Conservation (phyloP, 2,797 vertebrate species). For the Carduelis carduelis region DNA sequence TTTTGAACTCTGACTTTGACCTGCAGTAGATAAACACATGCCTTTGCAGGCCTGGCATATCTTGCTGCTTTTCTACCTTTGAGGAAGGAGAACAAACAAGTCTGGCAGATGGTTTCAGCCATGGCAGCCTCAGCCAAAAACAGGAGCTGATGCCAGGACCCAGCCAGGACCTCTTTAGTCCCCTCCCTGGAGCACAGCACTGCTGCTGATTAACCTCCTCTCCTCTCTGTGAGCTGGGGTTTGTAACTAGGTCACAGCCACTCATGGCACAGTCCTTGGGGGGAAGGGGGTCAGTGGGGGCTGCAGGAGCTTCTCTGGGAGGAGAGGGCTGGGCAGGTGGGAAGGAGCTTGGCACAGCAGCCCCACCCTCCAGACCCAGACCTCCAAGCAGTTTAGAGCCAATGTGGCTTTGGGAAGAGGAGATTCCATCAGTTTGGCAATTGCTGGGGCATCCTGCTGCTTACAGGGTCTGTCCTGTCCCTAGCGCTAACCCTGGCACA, state of each 20-base stretch:
- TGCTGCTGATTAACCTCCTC: neutral
- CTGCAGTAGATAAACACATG: rapidly evolving
- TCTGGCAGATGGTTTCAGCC: neutral
- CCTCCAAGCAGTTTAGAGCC: neutral
- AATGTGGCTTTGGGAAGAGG: neutral
- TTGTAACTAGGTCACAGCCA: neutral
- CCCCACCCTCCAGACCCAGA: neutral
- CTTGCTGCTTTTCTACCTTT: neutral
- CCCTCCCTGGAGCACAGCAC: neutral
- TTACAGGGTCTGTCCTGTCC: neutral
- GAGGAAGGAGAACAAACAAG: neutral
- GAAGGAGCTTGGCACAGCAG: neutral
- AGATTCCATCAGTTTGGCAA: neutral
- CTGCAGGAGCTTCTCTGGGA: neutral
- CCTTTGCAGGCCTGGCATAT: neutral
- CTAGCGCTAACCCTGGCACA: neutral
- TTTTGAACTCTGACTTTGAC: neutral
- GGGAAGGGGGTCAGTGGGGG: neutral
- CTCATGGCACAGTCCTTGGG: neutral
- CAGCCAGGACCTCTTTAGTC: neutral
- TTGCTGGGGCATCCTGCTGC: neutral
- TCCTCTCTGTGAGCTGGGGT: neutral
- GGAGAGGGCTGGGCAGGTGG: rapidly evolving
- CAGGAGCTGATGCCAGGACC: neutral
- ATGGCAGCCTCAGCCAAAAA: neutral